Evolutionary conservation across 2,797 vertebrate species (phyloP), one percentile per base, ranked within the genome.

Genomic region (Holocentrus rufus): DNA sequence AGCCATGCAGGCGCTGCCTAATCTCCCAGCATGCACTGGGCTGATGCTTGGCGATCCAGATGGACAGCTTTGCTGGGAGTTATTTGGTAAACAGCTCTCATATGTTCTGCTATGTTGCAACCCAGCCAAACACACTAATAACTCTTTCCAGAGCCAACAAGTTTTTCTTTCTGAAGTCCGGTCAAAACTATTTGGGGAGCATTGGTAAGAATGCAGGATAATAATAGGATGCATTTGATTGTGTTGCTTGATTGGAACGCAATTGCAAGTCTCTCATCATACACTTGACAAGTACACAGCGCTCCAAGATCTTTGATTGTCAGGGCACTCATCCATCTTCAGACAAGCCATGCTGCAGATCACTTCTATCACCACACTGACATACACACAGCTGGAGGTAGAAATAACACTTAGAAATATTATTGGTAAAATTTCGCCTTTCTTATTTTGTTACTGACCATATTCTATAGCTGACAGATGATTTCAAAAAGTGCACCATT

Each of bases 21-120:
- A 82, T 86, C 81, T 92, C 89, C 90, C 88, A 90, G 88, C 85
- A 90, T 92, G 90, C 92, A 85, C 68, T 75, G 80, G 84, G 80
- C 74, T 58, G 81, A 64, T 55, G 80, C 81, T 86, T 83, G 70
- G 31, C 82, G 74, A 68, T 87, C 87, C 90, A 92, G 91, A 91
- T 83, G 89, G 88, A 81, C 49, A 66, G 88, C 85, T 89, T 87
- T 85, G 66, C 83, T 66, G 74, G 27, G 72, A 87, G 85, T 81
- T 85, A 88, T 86, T 88, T 87, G 80, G 85, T 89, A 87, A 90
- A 89, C 87, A 89, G 77, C 77, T 87, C 83, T 92, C 90, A 92
- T 91, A 92, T 92, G 90, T 89, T 92, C 84, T 77, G 82, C 76
- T 86, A 84, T 90, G 87, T 92, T 87, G 72, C 85, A 86, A 82